Evolutionary conservation across 2,113 vertebrate genomes (phyloP), one percentile per base, ranked within the genome.

Genomic region (Neomonachus schauinslandi): DNA sequence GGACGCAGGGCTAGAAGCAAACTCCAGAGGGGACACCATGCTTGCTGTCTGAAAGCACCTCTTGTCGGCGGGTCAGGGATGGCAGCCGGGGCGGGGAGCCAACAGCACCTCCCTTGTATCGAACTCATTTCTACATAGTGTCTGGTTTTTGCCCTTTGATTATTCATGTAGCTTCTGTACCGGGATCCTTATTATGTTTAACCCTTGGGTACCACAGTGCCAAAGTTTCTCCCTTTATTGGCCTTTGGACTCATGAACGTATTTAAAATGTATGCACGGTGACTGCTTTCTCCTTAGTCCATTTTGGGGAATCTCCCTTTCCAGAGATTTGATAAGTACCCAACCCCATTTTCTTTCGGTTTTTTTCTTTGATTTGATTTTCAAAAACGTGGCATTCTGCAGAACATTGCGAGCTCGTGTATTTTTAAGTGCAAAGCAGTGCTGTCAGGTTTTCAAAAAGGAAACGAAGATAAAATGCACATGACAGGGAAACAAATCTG

Each of bases 341-440:
- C 71, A 46, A 39, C 33, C 28, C 53, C 24, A 5, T 71, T 86
- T 93, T 81, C 19, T 72, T 84, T 65, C 72, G 74, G 65, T 51
- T 21, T 81, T 93, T 93, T 93, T 31, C 42, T 63, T 93, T 61
- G 18, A 61, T 85, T 91, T 94, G n/a, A 79, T 46, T 81, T 93
- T 83, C 53, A 42, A 49, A 89, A 55, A 72, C 24, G 18, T 67
- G 57, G 71, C 72, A 28, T 28, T 74, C 36, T 94, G 36, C 14
- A 91, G 49, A 90, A 85, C 69, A 82, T 89, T 18, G n/a, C 9
- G 46, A 63, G 2, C 49, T 87, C n/a, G n/a, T 33, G 59, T 92
- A 28, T 33, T 88, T 83, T 79, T 81, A 94, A 84, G 31, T 63
- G 55, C 31, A 83, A 72, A 94, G 15, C 63, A 63, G 31, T 28